phyloP scores from a whole-genome alignment of 2,888 invertebrate genomes.

The Xanthia icteritia region DNA sequence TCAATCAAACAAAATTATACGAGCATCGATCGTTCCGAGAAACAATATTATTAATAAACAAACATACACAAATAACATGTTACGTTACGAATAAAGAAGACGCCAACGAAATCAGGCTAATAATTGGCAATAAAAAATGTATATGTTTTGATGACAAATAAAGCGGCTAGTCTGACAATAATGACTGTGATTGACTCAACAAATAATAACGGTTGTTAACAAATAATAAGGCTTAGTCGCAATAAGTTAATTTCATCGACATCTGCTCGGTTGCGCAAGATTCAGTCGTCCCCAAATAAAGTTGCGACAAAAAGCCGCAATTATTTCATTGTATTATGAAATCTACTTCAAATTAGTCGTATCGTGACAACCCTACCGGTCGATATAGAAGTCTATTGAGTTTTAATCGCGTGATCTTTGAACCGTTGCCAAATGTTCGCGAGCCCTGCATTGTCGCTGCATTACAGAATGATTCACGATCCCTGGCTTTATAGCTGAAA shows the following conservation, averaged over 20 bases:
- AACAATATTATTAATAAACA: conserved; percentile 57
- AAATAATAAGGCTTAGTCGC: conserved; percentile 84
- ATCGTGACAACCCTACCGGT: conserved; percentile 84
- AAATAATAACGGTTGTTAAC: conserved; percentile 84
- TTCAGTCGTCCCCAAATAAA: conserved; percentile 81
- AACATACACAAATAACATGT: conserved; percentile 58
- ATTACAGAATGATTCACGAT: conserved; percentile 72
- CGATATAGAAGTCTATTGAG: conserved; percentile 83
- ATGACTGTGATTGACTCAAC: conserved; percentile 82
- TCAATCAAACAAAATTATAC: conserved; percentile 24
- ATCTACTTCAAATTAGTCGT: conserved; percentile 81
- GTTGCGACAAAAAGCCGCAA: conserved; percentile 75
- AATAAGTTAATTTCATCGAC: conserved; percentile 82
- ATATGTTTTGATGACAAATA: conserved; percentile 77
- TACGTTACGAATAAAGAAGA: conserved; percentile 55
- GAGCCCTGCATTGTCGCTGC: conserved; percentile 66
- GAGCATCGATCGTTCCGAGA: conserved; percentile 28
- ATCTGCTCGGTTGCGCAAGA: conserved; percentile 79
- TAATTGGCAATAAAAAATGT: conserved; percentile 63
- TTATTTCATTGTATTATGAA: conserved; percentile 84
- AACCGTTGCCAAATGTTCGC: conserved; percentile 83
- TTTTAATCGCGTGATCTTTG: conserved; percentile 87
- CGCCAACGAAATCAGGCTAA: conserved; percentile 56
- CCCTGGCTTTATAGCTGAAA: conserved; percentile 60
- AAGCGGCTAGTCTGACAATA: conserved; percentile 76